These are phyloP conservation scores for Agriopis leucophaearia DNA, from an alignment of 2,888 invertebrate species.

Conservation along the genomic window DNA sequence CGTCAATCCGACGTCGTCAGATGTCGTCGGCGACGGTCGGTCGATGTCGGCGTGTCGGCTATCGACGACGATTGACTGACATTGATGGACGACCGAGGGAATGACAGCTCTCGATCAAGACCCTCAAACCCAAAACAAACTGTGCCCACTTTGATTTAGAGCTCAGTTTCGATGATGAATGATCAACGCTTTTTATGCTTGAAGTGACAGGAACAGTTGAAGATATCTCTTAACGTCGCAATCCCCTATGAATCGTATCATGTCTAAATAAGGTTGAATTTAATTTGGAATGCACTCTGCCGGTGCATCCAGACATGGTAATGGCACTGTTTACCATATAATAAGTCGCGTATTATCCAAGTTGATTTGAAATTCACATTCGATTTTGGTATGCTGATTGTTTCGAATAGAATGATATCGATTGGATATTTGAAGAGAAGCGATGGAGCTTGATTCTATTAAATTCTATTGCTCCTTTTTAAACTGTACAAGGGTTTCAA, in stretches of 20 bases:
- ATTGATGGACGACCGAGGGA: conserved; percentile 77
- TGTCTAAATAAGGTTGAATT: conserved; percentile 33
- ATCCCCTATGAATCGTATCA: conserved; percentile 33
- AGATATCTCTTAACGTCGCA: conserved; percentile 40
- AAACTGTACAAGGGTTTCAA: too few relatives aligned
- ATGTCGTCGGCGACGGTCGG: conserved; percentile 55
- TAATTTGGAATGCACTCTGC: conserved; percentile 36
- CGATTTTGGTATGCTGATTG: conserved; percentile 56
- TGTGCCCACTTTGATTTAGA: conserved; percentile 12
- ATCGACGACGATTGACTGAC: conserved; percentile 67
- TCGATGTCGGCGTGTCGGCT: conserved; percentile 62
- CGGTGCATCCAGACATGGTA: conserved; percentile 78
- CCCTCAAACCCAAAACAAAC: conserved; percentile 25
- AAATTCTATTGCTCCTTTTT: not conserved
- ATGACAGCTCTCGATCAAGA: conserved; percentile 54
- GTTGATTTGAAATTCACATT: conserved; percentile 63
- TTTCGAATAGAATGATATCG: conserved; percentile 43
- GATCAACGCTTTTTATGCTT: conserved; percentile 41
- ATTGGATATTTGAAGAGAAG: conserved; percentile 17
- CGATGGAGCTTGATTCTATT: conserved; percentile 4
- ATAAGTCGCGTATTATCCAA: conserved; percentile 75
- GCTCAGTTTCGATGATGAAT: conserved; percentile 15
- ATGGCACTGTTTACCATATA: conserved; percentile 83
- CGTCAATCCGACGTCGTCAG: conserved; percentile 66
- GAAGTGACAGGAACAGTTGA: conserved; percentile 47